phyloP scores from a whole-genome alignment of 2,888 invertebrate genomes.

The Helicoverpa assulta region DNA sequence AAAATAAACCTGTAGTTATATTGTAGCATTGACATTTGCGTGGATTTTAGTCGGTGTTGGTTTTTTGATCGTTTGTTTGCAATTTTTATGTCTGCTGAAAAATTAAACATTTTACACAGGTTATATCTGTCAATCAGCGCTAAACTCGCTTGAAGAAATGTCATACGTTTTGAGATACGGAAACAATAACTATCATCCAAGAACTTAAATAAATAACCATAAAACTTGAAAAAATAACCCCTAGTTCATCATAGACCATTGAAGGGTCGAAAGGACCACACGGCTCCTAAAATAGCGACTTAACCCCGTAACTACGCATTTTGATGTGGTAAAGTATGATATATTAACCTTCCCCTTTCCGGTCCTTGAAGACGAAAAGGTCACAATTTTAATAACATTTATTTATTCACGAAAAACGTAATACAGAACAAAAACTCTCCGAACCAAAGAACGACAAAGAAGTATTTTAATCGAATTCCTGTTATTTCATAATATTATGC shows the following conservation, averaged over 20 bases:
- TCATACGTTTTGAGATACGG: not conserved
- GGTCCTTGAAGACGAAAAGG: conserved; percentile 18
- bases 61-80: no score
- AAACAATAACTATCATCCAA: not conserved
- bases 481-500: not conserved
- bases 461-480: conserved; percentile 8
- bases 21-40: not conserved
- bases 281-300: conserved; percentile 13
- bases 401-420: conserved; percentile 45
- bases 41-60: not conserved
- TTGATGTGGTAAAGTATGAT: conserved; percentile 34
- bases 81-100: no score
- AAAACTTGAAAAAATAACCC: conserved; percentile 1
- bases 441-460: not conserved
- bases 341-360: conserved; percentile 24
- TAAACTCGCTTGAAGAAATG: no score
- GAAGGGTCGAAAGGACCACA: conserved; percentile 2
- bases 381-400: conserved; percentile 34
- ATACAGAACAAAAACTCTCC: conserved; percentile 12
- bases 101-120: no score
- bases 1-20: not conserved
- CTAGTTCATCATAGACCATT: not conserved
- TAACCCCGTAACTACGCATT: conserved; percentile 31
- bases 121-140: no score
- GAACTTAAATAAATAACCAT: not conserved